Base-by-base conservation (phyloP, 92 coral and sea anemone species). In the Galaxea fascicularis region DNA sequence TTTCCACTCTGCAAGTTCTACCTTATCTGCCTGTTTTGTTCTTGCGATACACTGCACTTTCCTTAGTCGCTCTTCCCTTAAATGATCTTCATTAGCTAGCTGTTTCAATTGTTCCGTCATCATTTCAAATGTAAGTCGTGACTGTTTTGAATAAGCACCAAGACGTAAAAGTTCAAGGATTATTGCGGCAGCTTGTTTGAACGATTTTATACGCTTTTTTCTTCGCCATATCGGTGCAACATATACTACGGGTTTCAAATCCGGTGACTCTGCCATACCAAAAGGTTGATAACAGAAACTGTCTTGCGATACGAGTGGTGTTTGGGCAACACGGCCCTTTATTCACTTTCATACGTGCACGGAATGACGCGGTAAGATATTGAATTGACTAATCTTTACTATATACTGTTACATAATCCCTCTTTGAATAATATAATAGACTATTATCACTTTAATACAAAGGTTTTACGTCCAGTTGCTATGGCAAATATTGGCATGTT, bases 191-290 rank as follows among this genome's bases (percentile, higher is more conserved):
- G 46, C 64, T 20, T 66, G 46, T 49, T 79, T 66, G 29, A 79
- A 79, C 26, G 84, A 65, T 66, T 67, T 66, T 29, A 57, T 39
- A 35, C 52, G 51, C 28, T 28, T 52, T 66, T 26, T 60, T 16
- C 69, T 79, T 10, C 31, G 65, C 75, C 84, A 79, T 65, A 79
- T 66, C 11, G 84, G 84, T 9, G 74, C 29, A 51, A 79, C 65
- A 31, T 79, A 22, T 24, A 79, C 52, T 4, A 66, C 75, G 16
- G 65, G 53, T 21, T 65, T 31, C 39, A 21, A 17, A 24, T 22
- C 18, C 29, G 28, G n/a, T 4, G 29, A 51, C 53, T 79, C 65
- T 52, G 74, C 84, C 84, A 79, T 79, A 28, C 20, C 22, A 1
- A 17, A 25, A 24, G 49, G 17, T 13, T 10, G 21, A 24, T 45